A percentile compares a stretch with the other conserved stretches of the same genome.
phyloP scores from a whole-genome alignment of 2,797 vertebrate genomes.

The Urocyon cinereoargenteus region DNA sequence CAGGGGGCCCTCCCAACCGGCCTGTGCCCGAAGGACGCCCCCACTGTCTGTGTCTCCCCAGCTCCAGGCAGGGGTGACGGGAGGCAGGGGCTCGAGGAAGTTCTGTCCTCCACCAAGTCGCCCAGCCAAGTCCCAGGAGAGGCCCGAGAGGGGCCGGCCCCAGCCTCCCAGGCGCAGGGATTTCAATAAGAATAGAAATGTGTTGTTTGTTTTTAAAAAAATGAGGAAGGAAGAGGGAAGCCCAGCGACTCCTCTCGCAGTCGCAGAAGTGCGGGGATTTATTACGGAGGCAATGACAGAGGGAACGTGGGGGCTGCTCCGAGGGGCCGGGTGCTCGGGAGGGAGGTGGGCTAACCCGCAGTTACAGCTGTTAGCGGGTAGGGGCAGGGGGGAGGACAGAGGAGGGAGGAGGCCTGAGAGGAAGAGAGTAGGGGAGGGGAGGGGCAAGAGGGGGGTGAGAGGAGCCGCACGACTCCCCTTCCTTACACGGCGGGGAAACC shows the following conservation, averaged over 20 bases:
- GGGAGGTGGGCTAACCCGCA: background rate
- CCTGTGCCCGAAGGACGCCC: background rate
- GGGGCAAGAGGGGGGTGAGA: too few species aligned
- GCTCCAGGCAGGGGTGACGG: background rate
- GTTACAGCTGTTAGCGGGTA: slow-evolving; percentile 58
- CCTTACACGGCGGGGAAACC: background rate
- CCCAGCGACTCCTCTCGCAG: background rate
- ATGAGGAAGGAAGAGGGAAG: background rate
- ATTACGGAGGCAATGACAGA: slow-evolving; percentile 81
- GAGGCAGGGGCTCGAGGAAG: background rate
- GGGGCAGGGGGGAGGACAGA: background rate
- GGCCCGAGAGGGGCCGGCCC: background rate
- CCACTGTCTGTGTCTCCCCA: background rate
- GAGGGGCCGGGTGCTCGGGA: background rate
- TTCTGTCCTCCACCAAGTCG: background rate
- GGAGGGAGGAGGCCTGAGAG: background rate
- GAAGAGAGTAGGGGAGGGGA: rapidly evolving
- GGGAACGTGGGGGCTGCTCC: slow-evolving; percentile 72
- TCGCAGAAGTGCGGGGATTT: slow-evolving; percentile 67
- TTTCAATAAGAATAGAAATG: background rate
- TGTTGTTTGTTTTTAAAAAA: background rate
- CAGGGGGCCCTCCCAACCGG: background rate
- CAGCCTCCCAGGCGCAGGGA: rapidly evolving
- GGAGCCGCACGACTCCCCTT: too few species aligned
- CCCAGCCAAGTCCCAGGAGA: background rate